Percentiles rank a stretch among this genome's conserved stretches.
Conservation (phyloP, 2,888 invertebrate genomes). For the Temnothorax unifasciatus region DNA sequence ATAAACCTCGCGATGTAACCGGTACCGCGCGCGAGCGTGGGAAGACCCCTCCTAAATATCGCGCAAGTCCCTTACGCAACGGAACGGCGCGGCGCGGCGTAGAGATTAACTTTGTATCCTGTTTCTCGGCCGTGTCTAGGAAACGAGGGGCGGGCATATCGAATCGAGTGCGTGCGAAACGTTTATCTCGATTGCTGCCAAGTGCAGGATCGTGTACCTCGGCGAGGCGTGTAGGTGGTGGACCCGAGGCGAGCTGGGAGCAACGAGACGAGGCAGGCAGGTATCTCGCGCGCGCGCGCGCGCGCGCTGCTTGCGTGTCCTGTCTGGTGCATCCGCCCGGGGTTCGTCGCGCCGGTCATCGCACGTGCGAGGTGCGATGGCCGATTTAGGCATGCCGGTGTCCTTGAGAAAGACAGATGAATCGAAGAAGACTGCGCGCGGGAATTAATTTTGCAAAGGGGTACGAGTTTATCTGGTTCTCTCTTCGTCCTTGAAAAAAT, state of each 20-base stretch:
- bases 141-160: constrained; percentile 56
- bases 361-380: constrained; percentile 53
- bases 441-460: constrained; percentile 18
- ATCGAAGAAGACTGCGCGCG: neutral
- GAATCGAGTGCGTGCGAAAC: constrained; percentile 61
- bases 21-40: constrained; percentile 48
- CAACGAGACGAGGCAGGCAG: constrained; percentile 48
- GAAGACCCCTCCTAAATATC: constrained; percentile 53
- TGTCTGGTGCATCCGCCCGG: constrained; percentile 53
- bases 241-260: constrained; percentile 44
- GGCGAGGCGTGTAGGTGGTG: constrained; percentile 48
- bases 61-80: constrained; percentile 44
- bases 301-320: constrained; percentile 53
- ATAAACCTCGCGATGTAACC: constrained; percentile 48
- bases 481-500: neutral
- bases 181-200: constrained; percentile 63
- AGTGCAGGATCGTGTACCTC: constrained; percentile 59
- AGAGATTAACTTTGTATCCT: constrained; percentile 53
- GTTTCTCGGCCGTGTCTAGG: constrained; percentile 56
- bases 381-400: constrained; percentile 49
- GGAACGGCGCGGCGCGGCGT: constrained; percentile 26
- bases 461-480: neutral
- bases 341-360: constrained; percentile 41
- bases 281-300: constrained; percentile 37
- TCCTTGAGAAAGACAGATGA: constrained; percentile 24